A percentile compares a stretch with the other conserved stretches of the same genome.
These are phyloP conservation scores for Stenodera caucasica DNA, from an alignment of 2,888 invertebrate genomes.

Conservation along the genomic window DNA sequence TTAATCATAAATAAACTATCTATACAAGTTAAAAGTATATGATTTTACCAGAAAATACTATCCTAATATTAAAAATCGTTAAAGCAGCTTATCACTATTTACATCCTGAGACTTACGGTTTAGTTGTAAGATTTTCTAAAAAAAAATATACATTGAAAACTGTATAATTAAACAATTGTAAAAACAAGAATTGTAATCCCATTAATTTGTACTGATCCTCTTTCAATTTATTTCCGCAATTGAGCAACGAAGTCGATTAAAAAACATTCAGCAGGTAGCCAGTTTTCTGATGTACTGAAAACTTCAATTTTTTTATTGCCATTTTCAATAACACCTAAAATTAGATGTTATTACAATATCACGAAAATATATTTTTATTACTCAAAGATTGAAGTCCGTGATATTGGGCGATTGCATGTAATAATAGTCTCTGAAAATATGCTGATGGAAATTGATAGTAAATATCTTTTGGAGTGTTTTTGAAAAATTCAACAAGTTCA, in stretches of 20 bases:
- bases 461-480: conserved; percentile 35
- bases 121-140: no score
- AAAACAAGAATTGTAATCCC: no score
- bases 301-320: conserved; percentile 26
- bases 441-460: conserved; percentile 41
- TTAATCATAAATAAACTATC: not conserved
- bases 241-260: conserved; percentile 41
- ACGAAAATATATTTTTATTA: conserved; percentile 24
- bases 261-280: conserved; percentile 40
- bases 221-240: conserved; percentile 30
- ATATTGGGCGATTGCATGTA: conserved; percentile 50
- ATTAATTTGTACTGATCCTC: not conserved
- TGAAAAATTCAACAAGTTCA: conserved; percentile 44
- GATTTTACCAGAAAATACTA: not conserved
- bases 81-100: no score
- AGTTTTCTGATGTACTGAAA: conserved; percentile 34
- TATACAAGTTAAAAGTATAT: not conserved
- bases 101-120: no score
- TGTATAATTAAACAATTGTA: no score
- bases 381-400: conserved; percentile 46
- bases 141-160: no score
- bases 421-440: conserved; percentile 47
- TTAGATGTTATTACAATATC: conserved; percentile 20
- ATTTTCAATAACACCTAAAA: conserved; percentile 23
- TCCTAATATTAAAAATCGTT: no score